These are phyloP conservation scores for Lathronympha strigana DNA, from an alignment of 2,888 invertebrate species.

Conservation along the genomic window DNA sequence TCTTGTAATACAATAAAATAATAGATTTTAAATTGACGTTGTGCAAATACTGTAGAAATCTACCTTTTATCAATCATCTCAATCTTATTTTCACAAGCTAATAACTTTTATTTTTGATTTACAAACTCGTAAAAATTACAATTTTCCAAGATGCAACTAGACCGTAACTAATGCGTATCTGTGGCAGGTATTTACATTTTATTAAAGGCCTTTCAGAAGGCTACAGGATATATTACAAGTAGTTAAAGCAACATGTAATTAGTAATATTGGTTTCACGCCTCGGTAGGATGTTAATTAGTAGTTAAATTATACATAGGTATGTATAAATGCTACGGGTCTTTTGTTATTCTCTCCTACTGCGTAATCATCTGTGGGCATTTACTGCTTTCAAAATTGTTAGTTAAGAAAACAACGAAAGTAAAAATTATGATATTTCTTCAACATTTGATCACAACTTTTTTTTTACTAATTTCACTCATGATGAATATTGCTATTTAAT, in stretches of 20 bases:
- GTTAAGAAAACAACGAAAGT: no score
- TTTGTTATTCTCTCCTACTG: not conserved
- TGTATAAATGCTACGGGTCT: not conserved
- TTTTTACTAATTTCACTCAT: no score
- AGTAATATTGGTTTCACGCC: constrained; percentile 31
- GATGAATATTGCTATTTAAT: no score
- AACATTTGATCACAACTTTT: no score
- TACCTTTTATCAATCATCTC: not conserved
- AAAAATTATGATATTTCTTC: no score
- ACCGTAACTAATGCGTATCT: constrained; percentile 29
- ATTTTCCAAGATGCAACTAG: constrained; percentile 23
- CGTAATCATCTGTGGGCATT: no score
- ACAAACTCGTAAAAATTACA: constrained; percentile 3
- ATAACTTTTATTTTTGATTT: not conserved
- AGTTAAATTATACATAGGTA: constrained; percentile 20
- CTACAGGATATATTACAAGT: constrained; percentile 37
- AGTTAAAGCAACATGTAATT: constrained; percentile 19
- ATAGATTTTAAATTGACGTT: no score
- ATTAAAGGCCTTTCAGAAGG: constrained; percentile 23
- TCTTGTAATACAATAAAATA: no score
- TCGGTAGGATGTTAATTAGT: constrained; percentile 22
- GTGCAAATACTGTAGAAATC: not conserved
- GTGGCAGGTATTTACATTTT: not conserved
- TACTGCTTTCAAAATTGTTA: no score
- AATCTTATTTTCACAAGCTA: not conserved